A percentile compares a stretch with the other conserved stretches of the same genome.
phyloP scores from a whole-genome alignment of 2,113 vertebrate species.

The Pangasianodon hypophthalmus region DNA sequence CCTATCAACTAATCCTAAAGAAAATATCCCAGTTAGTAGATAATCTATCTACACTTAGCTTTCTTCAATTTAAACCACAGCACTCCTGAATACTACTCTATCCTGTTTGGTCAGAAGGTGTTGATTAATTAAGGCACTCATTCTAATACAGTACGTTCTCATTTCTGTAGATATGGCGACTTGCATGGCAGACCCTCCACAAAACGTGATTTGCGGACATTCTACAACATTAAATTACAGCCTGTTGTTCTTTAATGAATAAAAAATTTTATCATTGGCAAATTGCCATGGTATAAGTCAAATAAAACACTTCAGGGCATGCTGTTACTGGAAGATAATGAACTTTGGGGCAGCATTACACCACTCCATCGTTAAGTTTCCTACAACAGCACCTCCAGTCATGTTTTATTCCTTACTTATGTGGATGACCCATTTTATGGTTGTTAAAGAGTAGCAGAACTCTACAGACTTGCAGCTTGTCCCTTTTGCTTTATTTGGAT shows the following conservation, averaged over 20 bases:
- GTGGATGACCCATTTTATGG: neutral
- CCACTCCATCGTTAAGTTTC: neutral
- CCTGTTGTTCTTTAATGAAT: neutral
- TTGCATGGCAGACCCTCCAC: neutral
- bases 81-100: neutral
- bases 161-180: neutral
- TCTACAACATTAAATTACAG: neutral
- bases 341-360: neutral
- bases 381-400: neutral
- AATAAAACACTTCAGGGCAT: neutral
- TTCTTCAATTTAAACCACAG: neutral
- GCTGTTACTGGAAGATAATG: neutral
- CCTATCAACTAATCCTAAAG: neutral
- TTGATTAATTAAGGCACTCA: neutral
- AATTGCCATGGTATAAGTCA: neutral
- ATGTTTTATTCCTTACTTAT: neutral
- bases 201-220: neutral
- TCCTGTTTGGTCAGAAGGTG: neutral
- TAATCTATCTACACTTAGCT: neutral
- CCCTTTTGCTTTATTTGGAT: neutral
- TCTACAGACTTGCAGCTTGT: neutral
- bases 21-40: neutral
- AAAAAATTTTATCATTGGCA: neutral
- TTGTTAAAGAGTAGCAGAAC: neutral
- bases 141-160: neutral